Conservation (phyloP, 2,888 invertebrate genomes). For the Sacculina carcini region DNA sequence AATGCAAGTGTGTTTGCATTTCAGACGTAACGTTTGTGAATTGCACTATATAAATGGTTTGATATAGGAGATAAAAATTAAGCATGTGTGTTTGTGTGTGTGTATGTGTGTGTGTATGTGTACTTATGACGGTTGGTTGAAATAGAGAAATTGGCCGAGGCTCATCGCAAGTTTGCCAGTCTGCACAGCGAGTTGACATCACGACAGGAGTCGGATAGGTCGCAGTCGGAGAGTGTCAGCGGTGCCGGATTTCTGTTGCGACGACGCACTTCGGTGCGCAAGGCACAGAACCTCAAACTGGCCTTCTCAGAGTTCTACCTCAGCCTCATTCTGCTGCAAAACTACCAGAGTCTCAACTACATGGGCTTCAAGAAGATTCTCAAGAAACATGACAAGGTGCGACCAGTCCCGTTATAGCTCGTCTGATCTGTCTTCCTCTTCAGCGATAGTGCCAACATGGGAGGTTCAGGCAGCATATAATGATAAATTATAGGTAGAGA, state of each 20-base stretch:
- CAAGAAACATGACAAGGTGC: slow-evolving; percentile 94
- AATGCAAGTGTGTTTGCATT: too few species aligned
- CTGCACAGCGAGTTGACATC: slow-evolving; percentile 57
- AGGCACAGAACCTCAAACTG: slow-evolving; percentile 73
- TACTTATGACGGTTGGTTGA: background rate
- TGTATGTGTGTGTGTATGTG: too few species aligned
- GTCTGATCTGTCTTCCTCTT: too few species aligned
- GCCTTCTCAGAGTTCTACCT: slow-evolving; percentile 98
- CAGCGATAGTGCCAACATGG: too few species aligned
- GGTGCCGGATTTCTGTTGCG: slow-evolving; percentile 11
- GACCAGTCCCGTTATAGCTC: too few species aligned
- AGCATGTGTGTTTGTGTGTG: too few species aligned
- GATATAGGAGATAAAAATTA: too few species aligned
- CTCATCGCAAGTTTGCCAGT: slow-evolving; percentile 73
- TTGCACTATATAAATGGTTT: too few species aligned
- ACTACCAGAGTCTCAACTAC: slow-evolving; percentile 92
- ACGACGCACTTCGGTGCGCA: slow-evolving; percentile 27
- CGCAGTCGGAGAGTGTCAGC: slow-evolving; percentile 1
- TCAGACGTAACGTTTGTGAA: too few species aligned
- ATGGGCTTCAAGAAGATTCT: slow-evolving; percentile 97
- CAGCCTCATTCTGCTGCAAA: slow-evolving; percentile 81
- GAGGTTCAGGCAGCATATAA: too few species aligned
- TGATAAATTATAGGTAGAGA: background rate
- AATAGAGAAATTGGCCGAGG: slow-evolving; percentile 85
- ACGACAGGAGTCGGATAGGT: slow-evolving; percentile 18